These are phyloP conservation scores for Geophilus truncorum DNA, from an alignment of 2,888 invertebrate genomes.

Conservation along the genomic window DNA sequence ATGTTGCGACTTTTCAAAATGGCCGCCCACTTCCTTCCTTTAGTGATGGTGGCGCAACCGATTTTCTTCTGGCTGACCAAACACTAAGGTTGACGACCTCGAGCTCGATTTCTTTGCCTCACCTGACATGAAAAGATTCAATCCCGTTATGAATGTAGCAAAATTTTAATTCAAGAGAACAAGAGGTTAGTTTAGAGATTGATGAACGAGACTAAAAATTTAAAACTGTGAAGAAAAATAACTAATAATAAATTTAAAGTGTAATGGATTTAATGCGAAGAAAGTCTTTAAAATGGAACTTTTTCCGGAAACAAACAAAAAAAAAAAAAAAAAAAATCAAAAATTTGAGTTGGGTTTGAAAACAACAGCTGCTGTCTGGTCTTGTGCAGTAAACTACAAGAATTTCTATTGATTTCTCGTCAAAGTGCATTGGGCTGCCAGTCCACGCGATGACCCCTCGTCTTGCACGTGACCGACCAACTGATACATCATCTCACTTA, in stretches of 20 bases:
- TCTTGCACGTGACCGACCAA: slow-evolving; percentile 17
- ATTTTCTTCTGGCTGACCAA: slow-evolving; percentile 8
- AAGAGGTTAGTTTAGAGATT: no score
- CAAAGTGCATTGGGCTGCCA: slow-evolving; percentile 8
- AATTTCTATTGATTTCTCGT: slow-evolving; percentile 25
- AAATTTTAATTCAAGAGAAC: no score
- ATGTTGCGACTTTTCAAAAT: slow-evolving; percentile 3
- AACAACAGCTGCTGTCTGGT: slow-evolving; percentile 18
- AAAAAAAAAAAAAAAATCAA: not conserved
- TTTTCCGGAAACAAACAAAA: not conserved
- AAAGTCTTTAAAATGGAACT: not conserved
- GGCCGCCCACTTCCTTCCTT: not conserved
- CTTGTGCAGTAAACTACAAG: slow-evolving; percentile 17
- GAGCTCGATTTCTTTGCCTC: not conserved
- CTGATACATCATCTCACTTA: slow-evolving; percentile 18
- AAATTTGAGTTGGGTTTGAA: not conserved
- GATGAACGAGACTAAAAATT: no score
- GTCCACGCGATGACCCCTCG: slow-evolving; percentile 15
- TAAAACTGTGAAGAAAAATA: not conserved
- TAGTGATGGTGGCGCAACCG: not conserved
- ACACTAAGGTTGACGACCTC: not conserved
- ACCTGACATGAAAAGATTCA: not conserved
- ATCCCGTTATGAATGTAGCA: not conserved
- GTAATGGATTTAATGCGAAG: no score
- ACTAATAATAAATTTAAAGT: no score